Conservation (phyloP, 1,140 invertebrate genomes). For the Dreissena rostriformis region DNA sequence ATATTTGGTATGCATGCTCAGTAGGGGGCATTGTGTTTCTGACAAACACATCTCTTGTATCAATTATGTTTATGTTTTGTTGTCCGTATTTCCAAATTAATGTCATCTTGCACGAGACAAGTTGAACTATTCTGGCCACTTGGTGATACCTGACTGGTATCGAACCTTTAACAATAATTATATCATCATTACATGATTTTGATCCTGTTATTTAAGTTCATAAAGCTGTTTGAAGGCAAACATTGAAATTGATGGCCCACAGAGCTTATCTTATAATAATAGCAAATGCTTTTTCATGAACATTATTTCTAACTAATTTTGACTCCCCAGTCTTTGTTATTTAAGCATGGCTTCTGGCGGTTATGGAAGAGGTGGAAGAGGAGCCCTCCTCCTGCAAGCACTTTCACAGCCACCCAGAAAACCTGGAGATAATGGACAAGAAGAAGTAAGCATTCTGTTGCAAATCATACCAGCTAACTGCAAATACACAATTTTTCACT, state of each 20-base stretch:
- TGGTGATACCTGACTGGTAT: background rate
- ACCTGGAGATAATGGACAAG: conserved; percentile 54
- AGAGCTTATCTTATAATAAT: background rate
- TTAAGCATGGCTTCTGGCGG: conserved; percentile 60
- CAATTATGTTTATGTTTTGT: too few species aligned
- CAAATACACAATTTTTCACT: too few species aligned
- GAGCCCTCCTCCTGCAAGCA: conserved; percentile 62
- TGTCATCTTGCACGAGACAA: too few species aligned
- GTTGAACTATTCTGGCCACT: too few species aligned
- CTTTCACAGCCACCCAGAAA: conserved; percentile 58
- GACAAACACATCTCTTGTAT: too few species aligned
- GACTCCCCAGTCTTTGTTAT: background rate
- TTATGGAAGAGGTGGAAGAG: conserved; percentile 67
- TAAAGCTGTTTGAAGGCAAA: background rate
- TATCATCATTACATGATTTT: background rate
- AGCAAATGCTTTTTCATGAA: background rate
- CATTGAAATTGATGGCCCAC: background rate
- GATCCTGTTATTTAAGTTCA: background rate
- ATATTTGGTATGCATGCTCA: too few species aligned
- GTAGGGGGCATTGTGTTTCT: too few species aligned
- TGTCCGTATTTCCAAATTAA: too few species aligned
- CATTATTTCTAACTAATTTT: background rate
- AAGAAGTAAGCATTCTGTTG: background rate
- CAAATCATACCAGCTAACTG: too few species aligned
- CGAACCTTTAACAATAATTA: background rate